phyloP scores from a whole-genome alignment of 2,797 vertebrate species.

The Threskiornis aethiopicus region DNA sequence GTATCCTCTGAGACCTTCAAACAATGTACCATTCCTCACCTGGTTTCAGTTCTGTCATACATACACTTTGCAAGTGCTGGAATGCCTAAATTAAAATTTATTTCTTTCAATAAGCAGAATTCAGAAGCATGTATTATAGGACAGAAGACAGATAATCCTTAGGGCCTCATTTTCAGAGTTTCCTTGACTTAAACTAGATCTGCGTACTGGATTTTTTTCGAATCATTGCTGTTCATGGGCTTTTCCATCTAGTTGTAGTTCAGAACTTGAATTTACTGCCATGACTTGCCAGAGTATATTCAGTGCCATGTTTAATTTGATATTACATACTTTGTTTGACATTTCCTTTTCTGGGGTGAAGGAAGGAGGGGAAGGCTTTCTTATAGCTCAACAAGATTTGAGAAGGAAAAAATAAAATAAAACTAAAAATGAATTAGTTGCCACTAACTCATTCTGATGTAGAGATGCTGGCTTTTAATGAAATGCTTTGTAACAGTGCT shows the following conservation, averaged over 20 bases:
- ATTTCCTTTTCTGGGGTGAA: neutral
- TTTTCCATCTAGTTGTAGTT: neutral
- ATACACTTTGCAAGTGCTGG: neutral
- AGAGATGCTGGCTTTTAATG: neutral
- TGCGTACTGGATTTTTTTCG: neutral
- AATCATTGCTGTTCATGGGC: neutral
- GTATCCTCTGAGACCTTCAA: neutral
- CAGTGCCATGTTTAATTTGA: neutral
- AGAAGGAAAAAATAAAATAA: neutral
- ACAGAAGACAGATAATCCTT: neutral
- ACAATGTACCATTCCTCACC: neutral
- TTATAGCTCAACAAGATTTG: neutral
- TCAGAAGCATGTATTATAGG: neutral
- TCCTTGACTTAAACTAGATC: neutral
- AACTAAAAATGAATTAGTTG: neutral
- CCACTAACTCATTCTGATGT: neutral
- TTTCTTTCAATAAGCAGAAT: conserved; percentile 22
- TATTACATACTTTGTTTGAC: neutral
- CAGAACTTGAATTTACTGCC: neutral
- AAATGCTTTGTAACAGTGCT: neutral
- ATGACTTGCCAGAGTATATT: neutral
- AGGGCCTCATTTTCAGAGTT: neutral
- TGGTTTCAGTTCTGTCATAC: neutral
- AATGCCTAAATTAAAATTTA: conserved; percentile 1
- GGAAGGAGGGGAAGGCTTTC: neutral